Evolutionary conservation across 1,140 invertebrate species (phyloP), one percentile per base, ranked within the genome.

Genomic region (Drosophila willistoni): DNA sequence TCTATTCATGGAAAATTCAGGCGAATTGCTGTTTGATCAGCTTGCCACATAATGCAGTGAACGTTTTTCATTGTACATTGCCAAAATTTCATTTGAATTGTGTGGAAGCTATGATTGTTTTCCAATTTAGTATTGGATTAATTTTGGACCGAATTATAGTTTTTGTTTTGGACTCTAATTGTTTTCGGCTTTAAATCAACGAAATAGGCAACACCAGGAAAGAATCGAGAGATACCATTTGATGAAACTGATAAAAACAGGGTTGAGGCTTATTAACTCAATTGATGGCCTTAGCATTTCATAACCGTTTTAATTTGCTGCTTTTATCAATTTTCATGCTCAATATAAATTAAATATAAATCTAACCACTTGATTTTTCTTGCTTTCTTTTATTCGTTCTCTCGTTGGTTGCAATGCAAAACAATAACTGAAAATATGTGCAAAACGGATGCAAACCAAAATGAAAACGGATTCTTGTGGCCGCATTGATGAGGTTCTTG

Each of bases 401-500:
- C 9, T 51, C 61, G 34, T 22, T 9, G 51, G 78, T 6, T 42
- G 33, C 19, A 41, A 36, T 14, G 59, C 33, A 34, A 33, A 75
- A 64, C 64, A 74, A 62, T 62, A 47, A 57, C 14, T 65, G 65
- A n/a, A 70, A 60, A 36, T 54, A 39, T 33, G 44, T 19, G 10
- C 10, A 63, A 65, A 66, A 62, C 57, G 51, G 57, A 65, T 70
- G 44, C 59, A 54, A 71, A 63, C 61, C 56, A 72, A 79, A 79
- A 57, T 51, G 64, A 69, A 41, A 79, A 56, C 59, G 70, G 71
- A 74, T 63, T 77, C 59, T 63, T 55, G 71, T 67, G 68, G 74
- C 68, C 73, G 65, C 71, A 73, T 76, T 61, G 62, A 81, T 76
- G 72, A 80, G 68, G 77, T 76, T 75, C 60, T 74, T 60, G 67